Base-by-base conservation (phyloP, 2,888 invertebrate genomes). In the Augiades crinisus region DNA sequence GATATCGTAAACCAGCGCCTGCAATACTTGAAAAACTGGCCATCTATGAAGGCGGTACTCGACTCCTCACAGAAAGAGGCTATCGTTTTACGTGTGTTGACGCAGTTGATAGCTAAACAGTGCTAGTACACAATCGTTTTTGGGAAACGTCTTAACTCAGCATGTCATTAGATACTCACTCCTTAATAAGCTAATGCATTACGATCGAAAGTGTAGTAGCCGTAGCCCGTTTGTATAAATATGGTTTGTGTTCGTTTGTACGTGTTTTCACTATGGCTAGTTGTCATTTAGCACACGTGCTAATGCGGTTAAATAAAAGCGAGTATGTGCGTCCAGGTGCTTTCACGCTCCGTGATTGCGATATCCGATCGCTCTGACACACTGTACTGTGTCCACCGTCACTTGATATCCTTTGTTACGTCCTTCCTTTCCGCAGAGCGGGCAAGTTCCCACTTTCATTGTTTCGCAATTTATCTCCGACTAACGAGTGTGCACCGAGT, bases 11-110 rank as follows among this genome's bases (percentile, higher is more conserved):
- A 75, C 65, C 84, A 61, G 75, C 89, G 66, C 85, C 88, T 59
- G 82, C 88, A 61, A 90, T 90, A 72, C 80, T 76, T 72, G 86
- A 88, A 75, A 90, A 89, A 77, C 84, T 90, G 62, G 85, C 86
- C 75, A 77, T 90, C 69, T 90, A 88, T 73, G 90, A 89, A 73
- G 83, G 90, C 78, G 89, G 90, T 90, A 87, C 72, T 64, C 57
- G 47, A 27, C 14, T 27, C 27, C 52, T 64, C 52, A n/a, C n/a
- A 21, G 21, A 21, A 21, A 21, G 21, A 21, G 21, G n/a, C n/a
- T n/a, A n/a, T n/a, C n/a, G n/a, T n/a, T n/a, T n/a, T n/a, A n/a
- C n/a, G n/a, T n/a, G n/a, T n/a, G n/a, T n/a, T n/a, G n/a, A n/a
- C n/a, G n/a, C n/a, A n/a, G n/a, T n/a, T n/a, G n/a, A n/a, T n/a